These are phyloP conservation scores for Xanthorhoe designata DNA, from an alignment of 2,888 invertebrate species.

Conservation along the genomic window DNA sequence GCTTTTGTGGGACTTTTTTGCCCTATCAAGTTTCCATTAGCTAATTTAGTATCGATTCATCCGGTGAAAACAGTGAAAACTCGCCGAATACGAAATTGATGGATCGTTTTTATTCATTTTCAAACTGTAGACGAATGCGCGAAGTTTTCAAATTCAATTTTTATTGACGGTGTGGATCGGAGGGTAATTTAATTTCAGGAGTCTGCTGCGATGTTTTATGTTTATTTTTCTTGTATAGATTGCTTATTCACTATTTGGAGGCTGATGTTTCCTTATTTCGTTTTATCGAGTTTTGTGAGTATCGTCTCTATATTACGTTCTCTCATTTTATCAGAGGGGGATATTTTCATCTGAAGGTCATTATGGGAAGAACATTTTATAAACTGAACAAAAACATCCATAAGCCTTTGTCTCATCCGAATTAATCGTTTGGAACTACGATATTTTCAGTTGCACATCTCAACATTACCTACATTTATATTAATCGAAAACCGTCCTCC, in stretches of 20 bases:
- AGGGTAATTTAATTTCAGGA: conserved; percentile 61
- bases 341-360: not conserved
- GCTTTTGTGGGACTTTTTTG: conserved; percentile 78
- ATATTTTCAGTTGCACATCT: conserved; percentile 32
- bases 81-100: conserved; percentile 73
- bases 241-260: conserved; percentile 32
- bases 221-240: conserved; percentile 35
- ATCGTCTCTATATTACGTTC: not conserved
- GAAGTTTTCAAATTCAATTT: conserved; percentile 72
- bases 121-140: conserved; percentile 65
- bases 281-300: conserved; percentile 16
- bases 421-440: conserved; percentile 15
- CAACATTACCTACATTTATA: conserved; percentile 66
- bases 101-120: conserved; percentile 78
- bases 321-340: not conserved
- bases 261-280: conserved; percentile 21
- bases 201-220: conserved; percentile 40
- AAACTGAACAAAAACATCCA: not conserved
- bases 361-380: not conserved
- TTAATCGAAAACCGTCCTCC: conserved; percentile 75
- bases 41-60: conserved; percentile 80
- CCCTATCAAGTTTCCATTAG: conserved; percentile 85
- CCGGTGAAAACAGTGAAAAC: conserved; percentile 72
- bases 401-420: not conserved
- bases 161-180: conserved; percentile 65